A percentile compares a stretch with the other conserved stretches of the same genome.
Evolutionary conservation across 2,113 vertebrate species (phyloP).

Genomic region (Alexandromys fortis): DNA sequence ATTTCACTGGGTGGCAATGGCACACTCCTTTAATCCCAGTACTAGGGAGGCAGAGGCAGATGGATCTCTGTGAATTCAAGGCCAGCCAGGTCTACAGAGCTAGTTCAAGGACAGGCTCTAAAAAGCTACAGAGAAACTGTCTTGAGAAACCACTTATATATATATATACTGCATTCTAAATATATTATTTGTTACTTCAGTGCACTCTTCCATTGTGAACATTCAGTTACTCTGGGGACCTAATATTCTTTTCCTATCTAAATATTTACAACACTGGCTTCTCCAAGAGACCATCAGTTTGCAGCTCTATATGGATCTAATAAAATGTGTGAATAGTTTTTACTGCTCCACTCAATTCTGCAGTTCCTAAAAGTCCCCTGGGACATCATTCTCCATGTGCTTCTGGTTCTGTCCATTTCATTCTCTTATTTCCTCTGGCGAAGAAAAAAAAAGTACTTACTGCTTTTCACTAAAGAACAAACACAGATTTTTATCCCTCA

Average conservation of each 20-base stretch:
- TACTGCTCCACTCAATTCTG: slow-evolving; percentile 50
- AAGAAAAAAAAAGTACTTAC: slow-evolving; percentile 35
- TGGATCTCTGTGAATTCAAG: too few species aligned
- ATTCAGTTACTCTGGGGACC: slow-evolving; percentile 40
- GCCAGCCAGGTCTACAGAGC: too few species aligned
- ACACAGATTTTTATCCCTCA: neutral
- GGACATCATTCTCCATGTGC: slow-evolving; percentile 52
- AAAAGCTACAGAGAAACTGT: too few species aligned
- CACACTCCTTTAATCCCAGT: too few species aligned
- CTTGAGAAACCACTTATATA: too few species aligned
- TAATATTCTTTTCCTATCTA: slow-evolving; percentile 39
- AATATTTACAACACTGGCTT: slow-evolving; percentile 55
- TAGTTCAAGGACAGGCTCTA: too few species aligned
- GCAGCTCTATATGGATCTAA: neutral
- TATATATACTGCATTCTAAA: neutral
- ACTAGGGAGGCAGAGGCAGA: too few species aligned
- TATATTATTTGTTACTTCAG: slow-evolving; percentile 41
- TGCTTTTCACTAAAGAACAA: slow-evolving; percentile 36
- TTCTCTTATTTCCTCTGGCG: slow-evolving; percentile 62
- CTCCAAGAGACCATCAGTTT: slow-evolving; percentile 52
- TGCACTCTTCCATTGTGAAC: neutral
- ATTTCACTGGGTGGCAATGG: neutral
- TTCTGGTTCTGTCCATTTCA: slow-evolving; percentile 55
- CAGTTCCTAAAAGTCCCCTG: slow-evolving; percentile 57
- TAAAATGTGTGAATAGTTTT: slow-evolving; percentile 63